These are phyloP conservation scores for Netelia melanura DNA, from an alignment of 2,888 invertebrate genomes.

Conservation along the genomic window DNA sequence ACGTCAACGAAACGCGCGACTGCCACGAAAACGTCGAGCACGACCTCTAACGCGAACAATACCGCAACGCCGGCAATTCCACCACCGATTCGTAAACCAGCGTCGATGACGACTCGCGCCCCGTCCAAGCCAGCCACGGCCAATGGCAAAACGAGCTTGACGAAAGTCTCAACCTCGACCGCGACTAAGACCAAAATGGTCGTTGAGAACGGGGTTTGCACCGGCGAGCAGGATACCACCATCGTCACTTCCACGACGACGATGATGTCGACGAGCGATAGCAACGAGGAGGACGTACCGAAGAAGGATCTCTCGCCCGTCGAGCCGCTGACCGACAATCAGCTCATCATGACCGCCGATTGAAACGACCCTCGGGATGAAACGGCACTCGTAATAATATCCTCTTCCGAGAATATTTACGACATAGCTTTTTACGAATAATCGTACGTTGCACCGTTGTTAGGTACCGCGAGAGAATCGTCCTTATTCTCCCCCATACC, in stretches of 20 bases:
- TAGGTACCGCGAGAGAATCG: conserved; percentile 48
- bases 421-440: conserved; percentile 67
- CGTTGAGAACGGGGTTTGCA: conserved; percentile 79
- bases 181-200: conserved; percentile 65
- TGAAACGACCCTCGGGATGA: conserved; percentile 69
- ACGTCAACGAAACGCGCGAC: conserved; percentile 61
- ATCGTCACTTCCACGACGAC: conserved; percentile 74
- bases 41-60: conserved; percentile 69
- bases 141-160: conserved; percentile 65
- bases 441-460: conserved; percentile 66
- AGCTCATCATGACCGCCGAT: conserved; percentile 81
- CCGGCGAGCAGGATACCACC: conserved; percentile 71
- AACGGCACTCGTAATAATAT: conserved; percentile 48
- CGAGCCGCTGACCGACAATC: conserved; percentile 80
- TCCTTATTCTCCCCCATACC: conserved; percentile 21
- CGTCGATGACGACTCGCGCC: conserved; percentile 63
- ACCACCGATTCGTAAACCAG: conserved; percentile 75
- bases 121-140: conserved; percentile 63
- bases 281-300: conserved; percentile 82
- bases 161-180: conserved; percentile 54
- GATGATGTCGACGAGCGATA: conserved; percentile 79
- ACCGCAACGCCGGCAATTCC: conserved; percentile 53
- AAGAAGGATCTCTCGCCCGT: conserved; percentile 86
- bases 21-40: conserved; percentile 67
- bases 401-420: conserved; percentile 31